Evolutionary conservation across 2,797 vertebrate species (phyloP), one percentile per base, ranked within the genome.

Genomic region (Liasis olivaceus): DNA sequence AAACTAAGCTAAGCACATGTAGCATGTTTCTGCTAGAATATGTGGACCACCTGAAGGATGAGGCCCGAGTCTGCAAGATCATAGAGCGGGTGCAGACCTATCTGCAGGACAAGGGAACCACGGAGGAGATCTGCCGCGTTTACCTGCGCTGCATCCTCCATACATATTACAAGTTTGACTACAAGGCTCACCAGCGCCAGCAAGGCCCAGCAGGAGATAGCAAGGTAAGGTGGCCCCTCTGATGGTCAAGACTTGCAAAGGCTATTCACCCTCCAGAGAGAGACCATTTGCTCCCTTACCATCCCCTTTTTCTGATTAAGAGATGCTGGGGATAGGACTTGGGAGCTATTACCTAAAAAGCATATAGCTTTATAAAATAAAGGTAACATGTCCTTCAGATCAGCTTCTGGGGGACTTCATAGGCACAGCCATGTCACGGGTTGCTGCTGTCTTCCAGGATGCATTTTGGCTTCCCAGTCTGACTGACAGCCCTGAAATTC

Each of bases 81-180:
- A 96, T 99, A 0, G 98, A 98, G 94, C 97, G 98, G 0, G 97
- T 99, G 84, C 98, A 99, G 90, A 90, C 93, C 86, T 99, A 99
- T 97, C 95, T 99, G 97, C 98, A 99, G 94, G 97, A 93, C 95
- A 99, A 98, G 90, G 99, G 99, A 89, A 98, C 96, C 94, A 99
- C 98, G 0, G 99, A 99, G 91, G 99, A 99, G 96, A 97, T 99
- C 72, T 99, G 99, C 92, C 98, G 99, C 0, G 93, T 99, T 60
- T 99, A 98, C 95, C 95, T 99, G 66, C 98, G 98, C 47, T 97
- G 98, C 90, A 98, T 99, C 94, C 98, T 99, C 97, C 99, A 99
- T 97, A 99, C 99, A 8, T 99, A 99, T 95, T 99, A 99, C 97
- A 99, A 99, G 97, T 99, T 99, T 59, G 99, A 99, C 97, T 99